Base-by-base conservation (phyloP, 2,888 invertebrate species). In the Spilosoma lubricipeda region DNA sequence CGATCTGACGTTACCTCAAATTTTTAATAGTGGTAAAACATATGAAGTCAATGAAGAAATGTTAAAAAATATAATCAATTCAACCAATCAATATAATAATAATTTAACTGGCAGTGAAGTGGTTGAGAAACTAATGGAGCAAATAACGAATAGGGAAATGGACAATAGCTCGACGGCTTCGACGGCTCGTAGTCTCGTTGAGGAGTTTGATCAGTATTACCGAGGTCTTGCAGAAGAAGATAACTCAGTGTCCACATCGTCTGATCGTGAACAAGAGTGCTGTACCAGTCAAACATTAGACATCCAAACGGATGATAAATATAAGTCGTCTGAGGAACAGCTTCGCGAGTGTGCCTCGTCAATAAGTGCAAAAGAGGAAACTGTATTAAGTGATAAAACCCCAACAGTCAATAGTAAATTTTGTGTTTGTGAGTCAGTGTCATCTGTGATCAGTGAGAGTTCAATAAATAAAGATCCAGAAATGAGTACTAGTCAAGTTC, bases 1-100 rank as follows among this genome's bases (percentile, higher is more conserved):
- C 20, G 93, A 94, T 79, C 80, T 95, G 39, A 88, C 90, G 0
- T 79, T 93, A 42, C 95, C 95, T 3, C 90, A 93, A 80, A 95
- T 95, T 68, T 95, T 95, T 77, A 94, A 93, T 79, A 86, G 85
- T 59, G 92, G 91, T 8, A 95, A 93, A 82, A 92, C 93, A 72
- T 95, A 95, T 77, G 95, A 95, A 82, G 95, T 95, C 1, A 94
- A 95, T 77, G 93, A 94, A 76, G 93, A 93, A 78, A 95, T 94
- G 0, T 86, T 95, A 20, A 92, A 87, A 72, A 93, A 92, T 77
- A 93, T 95, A 67, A 90, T 95, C 3, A 87, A 89, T 74, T 91
- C 93, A 8, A 86, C 92, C 0, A 94, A 92, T 76, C 84, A 81
- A 30, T 86, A 88, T 39, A 82, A 87, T 30, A 82, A 75, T n/a